Percentiles rank a stretch among this genome's conserved stretches.
These are phyloP conservation scores for Lates calcarifer DNA, from an alignment of 2,113 vertebrate species.

Conservation along the genomic window DNA sequence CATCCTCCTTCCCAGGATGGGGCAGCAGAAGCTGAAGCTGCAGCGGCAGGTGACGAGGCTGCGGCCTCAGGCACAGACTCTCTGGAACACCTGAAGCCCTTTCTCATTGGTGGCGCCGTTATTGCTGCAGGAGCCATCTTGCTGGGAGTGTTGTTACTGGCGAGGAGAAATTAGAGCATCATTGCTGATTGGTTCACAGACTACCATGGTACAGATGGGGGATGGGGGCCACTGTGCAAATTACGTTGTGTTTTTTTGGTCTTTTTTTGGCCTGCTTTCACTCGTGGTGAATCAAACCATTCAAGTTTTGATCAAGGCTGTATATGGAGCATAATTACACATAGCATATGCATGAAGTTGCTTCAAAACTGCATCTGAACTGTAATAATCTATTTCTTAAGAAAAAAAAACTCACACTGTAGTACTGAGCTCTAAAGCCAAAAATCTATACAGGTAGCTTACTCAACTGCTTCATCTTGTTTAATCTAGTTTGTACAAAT, in stretches of 20 bases:
- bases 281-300: slow-evolving; percentile 61
- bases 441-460: slow-evolving; percentile 48
- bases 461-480: slow-evolving; percentile 61
- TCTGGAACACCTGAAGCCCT: slow-evolving; percentile 86
- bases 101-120: slow-evolving; percentile 84
- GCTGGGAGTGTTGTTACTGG: slow-evolving; percentile 83
- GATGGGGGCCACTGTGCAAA: slow-evolving; percentile 60
- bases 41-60: slow-evolving; percentile 70
- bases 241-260: slow-evolving; percentile 51
- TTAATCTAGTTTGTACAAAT: slow-evolving; percentile 59
- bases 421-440: slow-evolving; percentile 22
- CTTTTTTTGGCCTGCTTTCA: slow-evolving; percentile 65
- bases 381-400: slow-evolving; percentile 49
- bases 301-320: slow-evolving; percentile 50
- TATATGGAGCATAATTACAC: slow-evolving; percentile 60
- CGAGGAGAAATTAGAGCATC: slow-evolving; percentile 79
- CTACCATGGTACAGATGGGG: slow-evolving; percentile 61
- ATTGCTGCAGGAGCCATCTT: slow-evolving; percentile 84
- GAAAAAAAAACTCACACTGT: slow-evolving; percentile 21
- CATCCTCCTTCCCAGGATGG: slow-evolving; percentile 76
- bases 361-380: slow-evolving; percentile 56
- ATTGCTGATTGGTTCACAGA: slow-evolving; percentile 76
- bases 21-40: slow-evolving; percentile 70
- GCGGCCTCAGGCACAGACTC: slow-evolving; percentile 80
- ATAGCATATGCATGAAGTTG: slow-evolving; percentile 74